Evolutionary conservation across 92 coral and sea anemone genomes (phyloP), one percentile per base, ranked within the genome.

Genomic region (Virgularia gustaviana): DNA sequence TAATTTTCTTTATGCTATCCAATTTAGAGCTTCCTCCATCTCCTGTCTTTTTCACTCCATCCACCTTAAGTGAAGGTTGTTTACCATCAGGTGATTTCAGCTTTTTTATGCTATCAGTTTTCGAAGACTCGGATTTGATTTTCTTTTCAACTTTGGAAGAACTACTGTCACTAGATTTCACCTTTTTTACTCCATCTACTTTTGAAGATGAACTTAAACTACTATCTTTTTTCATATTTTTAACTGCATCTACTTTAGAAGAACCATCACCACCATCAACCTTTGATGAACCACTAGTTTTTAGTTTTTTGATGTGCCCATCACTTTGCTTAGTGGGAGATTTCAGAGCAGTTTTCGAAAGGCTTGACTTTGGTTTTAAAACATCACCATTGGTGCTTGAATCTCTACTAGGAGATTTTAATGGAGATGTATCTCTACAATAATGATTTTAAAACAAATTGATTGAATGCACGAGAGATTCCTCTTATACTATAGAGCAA

Each of bases 341-440:
- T 39, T n/a, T n/a, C n/a, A n/a, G n/a, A n/a, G n/a, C n/a, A n/a
- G n/a, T 52, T 11, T 12, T 52, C 31, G 30, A 25, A 15, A 9
- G 29, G 3, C 28, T 33, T 33, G 31, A 22, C 28, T 52, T 52
- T 12, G 29, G 29, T 22, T 52, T 52, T 16, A 22, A 28, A 3
- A 22, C 22, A 6, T 22, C 58, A 2, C 31, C 58, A 12, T 52
- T 52, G 28, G 29, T 52, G 3, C 20, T 15, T 7, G 45, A 15
- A 15, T 47, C 20, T 47, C 20, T 47, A 13, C 62, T 49, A 16
- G 65, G 18, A 15, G 66, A 16, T 36, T 43, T 55, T 49, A 65
- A 73, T 2, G 27, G 32, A 6, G 73, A 61, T 15, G 79, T 20
- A 31, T 86, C 70, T 25, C 28, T 59, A 31, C 70, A 60, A n/a